Evolutionary conservation across 2,113 vertebrate genomes (phyloP).

Genomic region (Urocynchramus pylzowi): DNA sequence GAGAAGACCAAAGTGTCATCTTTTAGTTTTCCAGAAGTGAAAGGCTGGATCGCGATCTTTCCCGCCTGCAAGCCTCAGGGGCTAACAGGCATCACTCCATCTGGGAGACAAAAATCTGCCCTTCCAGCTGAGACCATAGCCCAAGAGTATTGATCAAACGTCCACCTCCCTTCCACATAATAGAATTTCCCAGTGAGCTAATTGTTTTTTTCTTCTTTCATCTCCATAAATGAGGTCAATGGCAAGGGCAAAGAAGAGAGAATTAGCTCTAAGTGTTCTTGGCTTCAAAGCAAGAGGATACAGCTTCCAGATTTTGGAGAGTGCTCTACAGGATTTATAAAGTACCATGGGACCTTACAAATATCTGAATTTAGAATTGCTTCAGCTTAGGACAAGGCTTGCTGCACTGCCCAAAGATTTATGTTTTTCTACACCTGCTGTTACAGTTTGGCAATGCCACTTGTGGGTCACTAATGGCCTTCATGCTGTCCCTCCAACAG

Average conservation of each 20-base stretch:
- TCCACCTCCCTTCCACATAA: constrained; percentile 51
- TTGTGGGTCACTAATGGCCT: neutral
- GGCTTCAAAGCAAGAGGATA: constrained; percentile 42
- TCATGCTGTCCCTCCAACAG: neutral
- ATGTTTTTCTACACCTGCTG: neutral
- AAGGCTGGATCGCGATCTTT: neutral
- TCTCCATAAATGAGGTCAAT: constrained; percentile 57
- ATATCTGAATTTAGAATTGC: neutral
- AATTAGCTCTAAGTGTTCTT: constrained; percentile 54
- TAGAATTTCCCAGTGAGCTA: constrained; percentile 53
- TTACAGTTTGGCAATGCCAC: neutral
- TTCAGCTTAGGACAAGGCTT: neutral
- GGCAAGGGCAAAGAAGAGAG: constrained; percentile 45
- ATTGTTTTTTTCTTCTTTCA: constrained; percentile 67
- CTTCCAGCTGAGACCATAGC: constrained; percentile 29
- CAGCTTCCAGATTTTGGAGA: neutral
- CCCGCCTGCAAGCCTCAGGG: neutral
- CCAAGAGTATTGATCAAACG: constrained; percentile 40
- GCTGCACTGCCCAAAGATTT: neutral
- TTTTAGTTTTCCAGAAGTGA: neutral
- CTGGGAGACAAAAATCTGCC: constrained; percentile 50
- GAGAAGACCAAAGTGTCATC: constrained; percentile 6
- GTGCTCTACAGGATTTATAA: neutral
- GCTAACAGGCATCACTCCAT: constrained; percentile 18
- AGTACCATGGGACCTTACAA: neutral